A percentile compares a stretch with the other conserved stretches of the same genome.
Conservation (phyloP, 2,797 vertebrate genomes). For the Artibeus lituratus region DNA sequence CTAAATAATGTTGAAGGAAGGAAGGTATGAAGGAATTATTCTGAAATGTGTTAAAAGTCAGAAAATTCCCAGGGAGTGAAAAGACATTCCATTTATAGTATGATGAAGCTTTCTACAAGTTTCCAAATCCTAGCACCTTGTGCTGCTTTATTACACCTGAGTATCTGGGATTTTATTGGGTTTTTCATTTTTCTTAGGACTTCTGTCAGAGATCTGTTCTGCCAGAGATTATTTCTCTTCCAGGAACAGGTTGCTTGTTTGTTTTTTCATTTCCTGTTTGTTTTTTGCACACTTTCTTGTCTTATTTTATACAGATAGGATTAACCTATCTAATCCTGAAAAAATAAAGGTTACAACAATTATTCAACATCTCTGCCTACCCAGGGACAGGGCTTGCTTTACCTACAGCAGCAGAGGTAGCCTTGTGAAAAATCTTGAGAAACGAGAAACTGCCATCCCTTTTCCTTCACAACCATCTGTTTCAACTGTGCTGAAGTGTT, state of each 20-base stretch:
- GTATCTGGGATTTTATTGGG: background rate
- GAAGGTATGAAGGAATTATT: background rate
- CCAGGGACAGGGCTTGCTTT: background rate
- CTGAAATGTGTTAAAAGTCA: background rate
- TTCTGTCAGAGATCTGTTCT: background rate
- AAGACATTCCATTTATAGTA: background rate
- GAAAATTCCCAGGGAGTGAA: background rate
- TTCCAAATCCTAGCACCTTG: background rate
- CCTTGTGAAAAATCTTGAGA: background rate
- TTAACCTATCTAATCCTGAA: background rate
- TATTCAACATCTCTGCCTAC: background rate
- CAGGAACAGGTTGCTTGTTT: background rate
- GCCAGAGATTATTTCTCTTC: background rate
- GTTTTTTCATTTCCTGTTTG: no score
- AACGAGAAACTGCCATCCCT: background rate
- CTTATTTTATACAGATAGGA: background rate
- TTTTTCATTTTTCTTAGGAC: background rate
- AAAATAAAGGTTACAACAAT: background rate
- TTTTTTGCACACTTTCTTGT: background rate
- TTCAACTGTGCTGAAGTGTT: background rate
- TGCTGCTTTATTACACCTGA: background rate
- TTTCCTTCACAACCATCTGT: background rate
- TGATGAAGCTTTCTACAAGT: background rate
- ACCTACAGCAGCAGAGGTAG: background rate
- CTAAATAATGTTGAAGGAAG: background rate